Conservation (phyloP, 1,140 invertebrate genomes). For the Drosophila serrata region DNA sequence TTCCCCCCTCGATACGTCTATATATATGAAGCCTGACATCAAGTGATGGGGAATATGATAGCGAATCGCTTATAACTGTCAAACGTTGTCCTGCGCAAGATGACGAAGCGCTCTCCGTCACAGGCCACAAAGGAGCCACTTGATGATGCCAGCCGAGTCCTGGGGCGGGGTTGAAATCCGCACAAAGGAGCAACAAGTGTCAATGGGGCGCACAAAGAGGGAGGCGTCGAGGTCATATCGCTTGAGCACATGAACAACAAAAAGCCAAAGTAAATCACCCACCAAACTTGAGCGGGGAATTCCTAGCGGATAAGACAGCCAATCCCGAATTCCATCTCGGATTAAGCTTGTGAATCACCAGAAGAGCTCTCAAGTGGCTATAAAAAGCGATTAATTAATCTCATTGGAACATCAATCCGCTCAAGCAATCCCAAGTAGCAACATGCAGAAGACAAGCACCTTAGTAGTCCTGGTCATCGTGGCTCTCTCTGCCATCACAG, state of each 20-base stretch:
- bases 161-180: constrained; percentile 15
- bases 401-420: constrained; percentile 36
- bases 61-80: constrained; percentile 54
- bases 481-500: constrained; percentile 50
- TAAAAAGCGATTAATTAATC: constrained; percentile 21
- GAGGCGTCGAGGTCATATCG: constrained; percentile 23
- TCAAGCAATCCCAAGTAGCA: constrained; percentile 20
- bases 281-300: constrained; percentile 34
- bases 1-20: neutral
- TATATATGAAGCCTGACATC: constrained; percentile 41
- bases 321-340: neutral
- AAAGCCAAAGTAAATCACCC: constrained; percentile 42
- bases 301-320: constrained; percentile 53
- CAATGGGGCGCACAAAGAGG: constrained; percentile 18
- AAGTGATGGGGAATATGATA: constrained; percentile 29
- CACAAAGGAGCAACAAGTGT: constrained; percentile 46
- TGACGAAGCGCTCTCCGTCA: constrained; percentile 15
- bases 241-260: constrained; percentile 2
- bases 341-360: constrained; percentile 54
- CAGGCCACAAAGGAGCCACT: constrained; percentile 23
- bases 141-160: constrained; percentile 25
- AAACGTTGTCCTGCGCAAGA: constrained; percentile 42
- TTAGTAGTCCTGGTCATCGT: constrained; percentile 53
- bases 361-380: constrained; percentile 35
- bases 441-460: constrained; percentile 60